These are phyloP conservation scores for Bugula neritina DNA, from an alignment of 2,888 invertebrate genomes.

Conservation along the genomic window DNA sequence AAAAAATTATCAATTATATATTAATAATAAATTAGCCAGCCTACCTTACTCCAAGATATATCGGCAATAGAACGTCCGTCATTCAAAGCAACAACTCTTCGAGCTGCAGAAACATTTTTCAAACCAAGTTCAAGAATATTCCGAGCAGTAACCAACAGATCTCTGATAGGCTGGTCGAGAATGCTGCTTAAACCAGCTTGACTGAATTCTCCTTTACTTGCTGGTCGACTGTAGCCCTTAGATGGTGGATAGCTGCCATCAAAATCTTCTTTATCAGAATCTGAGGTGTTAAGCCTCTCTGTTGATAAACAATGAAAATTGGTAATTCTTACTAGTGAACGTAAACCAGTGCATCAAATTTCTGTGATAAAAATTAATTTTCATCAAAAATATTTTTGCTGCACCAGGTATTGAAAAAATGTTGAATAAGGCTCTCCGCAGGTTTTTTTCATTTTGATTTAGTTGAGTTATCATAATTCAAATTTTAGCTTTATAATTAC, in stretches of 20 bases:
- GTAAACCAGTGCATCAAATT: background rate
- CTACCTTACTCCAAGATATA: constrained; percentile 49
- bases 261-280: background rate
- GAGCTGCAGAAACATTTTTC: constrained; percentile 44
- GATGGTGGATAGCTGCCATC: constrained; percentile 24
- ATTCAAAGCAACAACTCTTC: constrained; percentile 41
- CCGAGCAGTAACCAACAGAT: constrained; percentile 41
- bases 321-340: background rate
- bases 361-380: background rate
- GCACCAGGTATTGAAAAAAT: too few relatives aligned
- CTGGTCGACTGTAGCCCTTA: background rate
- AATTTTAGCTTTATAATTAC: too few relatives aligned
- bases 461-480: too few relatives aligned
- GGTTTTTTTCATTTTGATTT: too few relatives aligned
- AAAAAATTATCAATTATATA: too few relatives aligned
- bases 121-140: constrained; percentile 48
- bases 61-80: constrained; percentile 49
- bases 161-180: constrained; percentile 36
- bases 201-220: background rate
- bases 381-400: too few relatives aligned
- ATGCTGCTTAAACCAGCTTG: constrained; percentile 30
- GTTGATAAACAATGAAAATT: background rate
- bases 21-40: background rate
- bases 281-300: background rate
- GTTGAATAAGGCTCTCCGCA: too few relatives aligned